A percentile compares a stretch with the other conserved stretches of the same genome.
phyloP scores from a whole-genome alignment of 2,113 vertebrate species.

The Calidris pygmaea region DNA sequence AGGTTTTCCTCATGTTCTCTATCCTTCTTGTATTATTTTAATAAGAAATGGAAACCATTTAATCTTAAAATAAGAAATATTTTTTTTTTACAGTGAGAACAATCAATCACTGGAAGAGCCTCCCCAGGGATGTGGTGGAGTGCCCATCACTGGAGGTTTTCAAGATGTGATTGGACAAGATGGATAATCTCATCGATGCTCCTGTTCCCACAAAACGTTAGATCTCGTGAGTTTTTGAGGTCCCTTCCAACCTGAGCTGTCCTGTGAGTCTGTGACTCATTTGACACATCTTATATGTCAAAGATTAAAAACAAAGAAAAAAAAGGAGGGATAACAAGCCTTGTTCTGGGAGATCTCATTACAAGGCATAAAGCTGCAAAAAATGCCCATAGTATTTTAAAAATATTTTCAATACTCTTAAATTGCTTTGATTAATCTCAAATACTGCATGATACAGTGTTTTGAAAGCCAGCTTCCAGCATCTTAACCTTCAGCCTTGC shows the following conservation, averaged over 20 bases:
- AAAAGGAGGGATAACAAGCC: neutral
- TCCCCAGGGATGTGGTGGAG: fast-evolving
- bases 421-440: neutral
- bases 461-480: neutral
- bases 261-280: neutral
- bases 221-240: neutral
- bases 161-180: neutral
- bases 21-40: neutral
- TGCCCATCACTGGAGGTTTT: neutral
- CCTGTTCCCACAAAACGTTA: neutral
- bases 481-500: neutral
- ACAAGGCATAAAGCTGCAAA: neutral
- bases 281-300: neutral
- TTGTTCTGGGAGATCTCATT: neutral
- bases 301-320: neutral
- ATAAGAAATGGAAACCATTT: neutral
- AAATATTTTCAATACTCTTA: neutral
- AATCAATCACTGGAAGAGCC: neutral
- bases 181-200: neutral
- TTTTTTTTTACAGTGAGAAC: neutral
- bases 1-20: neutral
- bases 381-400: neutral
- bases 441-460: neutral
- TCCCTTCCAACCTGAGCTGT: neutral
- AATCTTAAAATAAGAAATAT: neutral